A percentile compares a stretch with the other conserved stretches of the same genome.
Evolutionary conservation across 2,888 invertebrate species (phyloP).

Genomic region (Rhamphomyia laevipes): DNA sequence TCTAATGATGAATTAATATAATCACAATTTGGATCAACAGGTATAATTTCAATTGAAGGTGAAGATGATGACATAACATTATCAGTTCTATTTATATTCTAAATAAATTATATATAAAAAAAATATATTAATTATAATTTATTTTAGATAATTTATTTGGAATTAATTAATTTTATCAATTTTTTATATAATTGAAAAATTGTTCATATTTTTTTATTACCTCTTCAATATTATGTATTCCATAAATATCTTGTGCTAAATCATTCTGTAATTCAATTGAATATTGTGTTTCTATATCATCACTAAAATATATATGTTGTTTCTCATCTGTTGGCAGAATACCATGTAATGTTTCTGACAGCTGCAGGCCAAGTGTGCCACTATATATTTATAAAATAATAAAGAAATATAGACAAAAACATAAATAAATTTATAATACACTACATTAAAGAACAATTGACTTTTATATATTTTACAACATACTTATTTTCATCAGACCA

Average conservation of each 20-base stretch:
- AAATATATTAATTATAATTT: background rate
- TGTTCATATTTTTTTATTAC: no score
- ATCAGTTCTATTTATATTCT: background rate
- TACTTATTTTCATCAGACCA: slow-evolving; percentile 33
- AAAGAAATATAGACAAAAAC: background rate
- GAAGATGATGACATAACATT: slow-evolving; percentile 6
- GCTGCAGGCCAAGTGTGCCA: slow-evolving; percentile 24
- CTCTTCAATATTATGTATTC: background rate
- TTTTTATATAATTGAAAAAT: no score
- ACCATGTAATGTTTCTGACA: slow-evolving; percentile 33
- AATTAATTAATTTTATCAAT: no score
- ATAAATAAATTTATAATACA: background rate
- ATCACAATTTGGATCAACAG: slow-evolving; percentile 25
- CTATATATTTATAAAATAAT: background rate
- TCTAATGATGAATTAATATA: slow-evolving; percentile 19
- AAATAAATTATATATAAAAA: background rate
- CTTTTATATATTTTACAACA: slow-evolving; percentile 11
- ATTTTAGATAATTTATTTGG: no score
- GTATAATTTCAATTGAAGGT: slow-evolving; percentile 23
- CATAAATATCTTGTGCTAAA: no score
- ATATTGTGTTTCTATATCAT: slow-evolving; percentile 7
- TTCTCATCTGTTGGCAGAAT: slow-evolving; percentile 28
- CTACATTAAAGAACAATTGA: background rate
- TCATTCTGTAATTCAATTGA: background rate
- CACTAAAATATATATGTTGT: background rate